Base-by-base conservation (phyloP, 1,140 invertebrate genomes). In the Meloidogyne floridensis region DNA sequence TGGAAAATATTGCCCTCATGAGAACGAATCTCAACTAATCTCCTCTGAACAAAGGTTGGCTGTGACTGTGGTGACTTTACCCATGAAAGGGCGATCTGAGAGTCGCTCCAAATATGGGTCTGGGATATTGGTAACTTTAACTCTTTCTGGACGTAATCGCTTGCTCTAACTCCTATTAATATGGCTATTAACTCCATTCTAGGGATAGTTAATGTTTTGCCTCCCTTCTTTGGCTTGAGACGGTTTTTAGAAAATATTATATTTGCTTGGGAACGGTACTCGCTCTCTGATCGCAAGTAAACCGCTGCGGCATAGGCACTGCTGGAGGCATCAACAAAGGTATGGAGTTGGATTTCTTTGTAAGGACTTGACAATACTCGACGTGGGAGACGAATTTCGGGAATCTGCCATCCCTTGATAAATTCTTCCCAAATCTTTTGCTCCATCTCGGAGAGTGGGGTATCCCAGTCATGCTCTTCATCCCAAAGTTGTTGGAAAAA, bases 401-500 rank as follows among this genome's bases (percentile, higher is more conserved):
- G 20, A 20, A 20, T 20, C 20, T 20, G 20, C 20, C 20, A 20
- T 20, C 20, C 20, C 20, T 20, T 20, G 20, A 20, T 20, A 20
- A 20, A 20, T 20, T 20, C 20, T 20, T 20, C 20, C 20, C 20
- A 20, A 20, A 20, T 20, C 20, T 20, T 20, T 20, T 20, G 20
- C 20, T 20, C 20, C 20, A 20, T 20, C 20, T 20, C 20, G 20
- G 20, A 20, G 20, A 20, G 20, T 20, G 20, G 20, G 20, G 20
- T 20, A 20, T 20, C 20, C 20, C 20, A 20, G 20, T 20, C 20
- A 20, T 20, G 13, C 1, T 53, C 54, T 69, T 83, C n/a, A 20
- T 72, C 43, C 84, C 84, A 85, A 2, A 85, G 78, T 8, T 18
- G 65, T 82, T 86, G 84, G 56, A 84, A 76, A 13, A 81, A 32